Evolutionary conservation across 1,140 invertebrate genomes (phyloP).

Genomic region (Macrobrachium rosenbergii): DNA sequence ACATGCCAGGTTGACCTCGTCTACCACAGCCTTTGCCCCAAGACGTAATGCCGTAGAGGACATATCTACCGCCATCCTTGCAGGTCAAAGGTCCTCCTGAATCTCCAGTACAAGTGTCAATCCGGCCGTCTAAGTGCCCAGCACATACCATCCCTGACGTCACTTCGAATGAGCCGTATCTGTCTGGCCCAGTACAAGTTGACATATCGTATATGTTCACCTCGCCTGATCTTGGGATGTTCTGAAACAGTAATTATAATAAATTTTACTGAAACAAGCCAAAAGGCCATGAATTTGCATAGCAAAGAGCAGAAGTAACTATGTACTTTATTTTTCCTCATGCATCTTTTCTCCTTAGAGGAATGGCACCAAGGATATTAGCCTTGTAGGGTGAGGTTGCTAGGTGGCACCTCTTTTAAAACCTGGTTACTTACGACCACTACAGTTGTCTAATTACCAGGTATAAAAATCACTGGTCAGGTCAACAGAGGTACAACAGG

Average conservation of each 20-base stretch:
- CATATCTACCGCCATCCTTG: constrained; percentile 63
- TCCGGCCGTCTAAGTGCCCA: constrained; percentile 83
- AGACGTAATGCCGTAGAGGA: constrained; percentile 69
- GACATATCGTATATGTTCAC: constrained; percentile 54
- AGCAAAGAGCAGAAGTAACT: too few species aligned
- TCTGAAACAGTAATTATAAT: constrained; percentile 4
- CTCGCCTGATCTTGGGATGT: constrained; percentile 35
- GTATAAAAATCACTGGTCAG: too few species aligned
- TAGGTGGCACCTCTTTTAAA: too few species aligned
- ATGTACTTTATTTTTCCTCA: too few species aligned
- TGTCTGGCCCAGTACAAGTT: constrained; percentile 33
- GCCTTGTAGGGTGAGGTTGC: too few species aligned
- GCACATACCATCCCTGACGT: constrained; percentile 86
- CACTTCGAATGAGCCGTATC: constrained; percentile 55
- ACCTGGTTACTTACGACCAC: too few species aligned
- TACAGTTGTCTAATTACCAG: too few species aligned
- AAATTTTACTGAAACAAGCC: too few species aligned
- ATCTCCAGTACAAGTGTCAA: constrained; percentile 92
- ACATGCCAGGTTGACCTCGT: constrained; percentile 70
- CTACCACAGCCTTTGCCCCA: constrained; percentile 71
- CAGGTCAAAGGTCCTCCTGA: constrained; percentile 81
- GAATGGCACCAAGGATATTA: too few species aligned
- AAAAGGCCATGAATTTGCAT: too few species aligned
- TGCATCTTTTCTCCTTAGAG: too few species aligned
- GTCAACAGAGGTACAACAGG: too few species aligned